Percentiles rank a stretch among this genome's conserved stretches.
Conservation (phyloP, 2,797 vertebrate genomes). For the Rhynchonycteris naso region DNA sequence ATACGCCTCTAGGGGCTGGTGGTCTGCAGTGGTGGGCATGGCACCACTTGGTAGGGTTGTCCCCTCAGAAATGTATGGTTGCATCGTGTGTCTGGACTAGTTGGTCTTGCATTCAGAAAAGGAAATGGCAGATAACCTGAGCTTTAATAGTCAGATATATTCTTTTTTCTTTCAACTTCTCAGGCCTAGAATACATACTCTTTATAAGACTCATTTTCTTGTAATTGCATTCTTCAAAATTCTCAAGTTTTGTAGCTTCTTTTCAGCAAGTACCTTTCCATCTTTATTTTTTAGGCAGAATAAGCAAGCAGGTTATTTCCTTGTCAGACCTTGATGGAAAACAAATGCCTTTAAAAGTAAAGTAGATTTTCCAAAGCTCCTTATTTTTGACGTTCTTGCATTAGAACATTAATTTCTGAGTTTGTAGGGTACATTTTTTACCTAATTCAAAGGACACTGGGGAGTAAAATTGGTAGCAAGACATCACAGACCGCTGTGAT, state of each 20-base stretch:
- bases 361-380: not conserved
- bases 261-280: not conserved
- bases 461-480: not conserved
- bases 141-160: not conserved
- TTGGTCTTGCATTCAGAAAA: not conserved
- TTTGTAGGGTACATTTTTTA: not conserved
- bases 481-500: slow-evolving; percentile 61
- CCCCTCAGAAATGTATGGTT: not conserved
- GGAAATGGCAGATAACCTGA: not conserved
- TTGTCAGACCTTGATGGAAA: not conserved
- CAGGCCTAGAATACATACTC: not conserved
- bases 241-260: not conserved
- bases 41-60: rapidly evolving
- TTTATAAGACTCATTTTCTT: not conserved
- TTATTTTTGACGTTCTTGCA: not conserved
- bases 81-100: rapidly evolving
- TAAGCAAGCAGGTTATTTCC: not conserved
- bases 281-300: not conserved
- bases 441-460: not conserved
- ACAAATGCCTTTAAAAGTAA: not conserved
- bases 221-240: not conserved
- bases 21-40: not conserved
- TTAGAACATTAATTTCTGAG: not conserved
- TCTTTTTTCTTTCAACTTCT: slow-evolving; percentile 2
- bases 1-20: rapidly evolving